phyloP scores from a whole-genome alignment of 2,888 invertebrate genomes.

The Caenorhabditis sp. region DNA sequence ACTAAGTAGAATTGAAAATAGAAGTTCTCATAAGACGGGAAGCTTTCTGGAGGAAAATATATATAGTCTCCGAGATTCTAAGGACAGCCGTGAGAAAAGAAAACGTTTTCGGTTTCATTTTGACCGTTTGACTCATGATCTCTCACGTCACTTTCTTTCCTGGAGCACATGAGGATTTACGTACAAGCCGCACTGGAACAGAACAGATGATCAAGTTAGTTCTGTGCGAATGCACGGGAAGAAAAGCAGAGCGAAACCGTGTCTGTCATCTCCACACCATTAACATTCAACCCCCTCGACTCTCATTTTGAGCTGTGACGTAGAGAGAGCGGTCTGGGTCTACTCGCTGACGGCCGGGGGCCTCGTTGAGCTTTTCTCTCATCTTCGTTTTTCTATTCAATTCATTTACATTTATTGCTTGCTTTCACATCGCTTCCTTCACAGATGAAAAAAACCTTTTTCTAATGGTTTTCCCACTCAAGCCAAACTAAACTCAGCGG shows the following conservation, averaged over 20 bases:
- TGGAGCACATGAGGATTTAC: slow-evolving; percentile 27
- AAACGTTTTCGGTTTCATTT: neutral
- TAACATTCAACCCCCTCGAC: slow-evolving; percentile 49
- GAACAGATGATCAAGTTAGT: slow-evolving; percentile 44
- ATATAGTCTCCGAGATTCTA: neutral
- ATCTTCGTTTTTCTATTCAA: slow-evolving; percentile 48
- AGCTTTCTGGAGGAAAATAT: too few species aligned
- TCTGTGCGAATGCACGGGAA: slow-evolving; percentile 39
- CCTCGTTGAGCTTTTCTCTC: slow-evolving; percentile 45
- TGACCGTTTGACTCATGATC: slow-evolving; percentile 34
- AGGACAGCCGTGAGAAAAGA: neutral
- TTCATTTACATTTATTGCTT: slow-evolving; percentile 59
- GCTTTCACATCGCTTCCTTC: neutral
- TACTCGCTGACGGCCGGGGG: slow-evolving; percentile 48
- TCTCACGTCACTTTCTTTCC: slow-evolving; percentile 9
- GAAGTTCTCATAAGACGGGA: too few species aligned
- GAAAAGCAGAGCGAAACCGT: slow-evolving; percentile 18
- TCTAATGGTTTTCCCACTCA: slow-evolving; percentile 14
- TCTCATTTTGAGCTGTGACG: slow-evolving; percentile 64
- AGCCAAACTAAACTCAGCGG: slow-evolving; percentile 18
- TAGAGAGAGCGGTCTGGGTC: slow-evolving; percentile 65
- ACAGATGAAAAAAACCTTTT: neutral
- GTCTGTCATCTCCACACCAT: slow-evolving; percentile 34
- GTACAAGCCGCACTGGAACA: slow-evolving; percentile 5
- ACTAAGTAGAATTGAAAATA: too few species aligned